Percentiles rank a stretch among this genome's conserved stretches.
Evolutionary conservation across 2,797 vertebrate genomes (phyloP).

Genomic region (Sebastes taczanowskii): DNA sequence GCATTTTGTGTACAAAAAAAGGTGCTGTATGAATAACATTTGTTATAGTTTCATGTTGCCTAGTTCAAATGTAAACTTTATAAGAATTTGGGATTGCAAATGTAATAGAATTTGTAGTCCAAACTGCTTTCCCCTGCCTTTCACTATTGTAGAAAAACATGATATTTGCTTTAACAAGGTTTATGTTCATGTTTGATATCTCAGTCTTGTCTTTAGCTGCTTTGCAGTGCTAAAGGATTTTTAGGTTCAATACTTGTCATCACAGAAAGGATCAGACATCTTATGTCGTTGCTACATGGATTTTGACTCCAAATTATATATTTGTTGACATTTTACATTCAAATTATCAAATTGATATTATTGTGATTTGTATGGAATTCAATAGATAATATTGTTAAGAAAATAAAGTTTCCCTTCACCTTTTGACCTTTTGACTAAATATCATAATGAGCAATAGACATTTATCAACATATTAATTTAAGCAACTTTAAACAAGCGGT

Average conservation of each 20-base stretch:
- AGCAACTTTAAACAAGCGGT: too few species aligned
- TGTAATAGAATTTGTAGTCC: fast-evolving
- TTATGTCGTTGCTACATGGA: too few species aligned
- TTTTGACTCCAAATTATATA: background rate
- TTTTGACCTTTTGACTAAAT: too few species aligned
- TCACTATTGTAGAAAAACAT: too few species aligned
- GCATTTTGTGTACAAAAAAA: background rate
- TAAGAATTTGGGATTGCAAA: background rate
- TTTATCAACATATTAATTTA: too few species aligned
- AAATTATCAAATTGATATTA: too few species aligned
- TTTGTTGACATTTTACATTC: too few species aligned
- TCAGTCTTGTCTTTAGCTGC: background rate
- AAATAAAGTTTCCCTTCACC: too few species aligned
- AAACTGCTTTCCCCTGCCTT: background rate
- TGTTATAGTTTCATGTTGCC: too few species aligned
- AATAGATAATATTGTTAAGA: too few species aligned
- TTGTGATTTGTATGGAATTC: too few species aligned
- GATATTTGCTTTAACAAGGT: background rate
- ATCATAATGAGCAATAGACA: too few species aligned
- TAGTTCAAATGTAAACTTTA: background rate
- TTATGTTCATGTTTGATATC: background rate
- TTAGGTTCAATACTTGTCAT: background rate
- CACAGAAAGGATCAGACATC: background rate
- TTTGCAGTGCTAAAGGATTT: background rate
- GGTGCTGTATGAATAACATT: background rate